These are phyloP conservation scores for Andricus quercusramuli DNA, from an alignment of 2,888 invertebrate genomes.

Conservation along the genomic window DNA sequence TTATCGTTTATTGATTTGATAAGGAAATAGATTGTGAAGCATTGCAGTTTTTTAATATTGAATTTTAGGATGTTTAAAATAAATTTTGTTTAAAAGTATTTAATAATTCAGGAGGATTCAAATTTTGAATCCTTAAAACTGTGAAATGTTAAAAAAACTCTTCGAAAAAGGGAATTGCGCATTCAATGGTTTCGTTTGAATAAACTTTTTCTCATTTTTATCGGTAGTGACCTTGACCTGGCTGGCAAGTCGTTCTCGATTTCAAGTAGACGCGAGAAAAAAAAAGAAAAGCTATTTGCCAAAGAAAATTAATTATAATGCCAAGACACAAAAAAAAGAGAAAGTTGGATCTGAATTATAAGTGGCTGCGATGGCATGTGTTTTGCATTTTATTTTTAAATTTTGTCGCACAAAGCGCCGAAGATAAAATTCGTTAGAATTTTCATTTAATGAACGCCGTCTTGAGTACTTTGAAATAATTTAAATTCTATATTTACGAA, in stretches of 20 bases:
- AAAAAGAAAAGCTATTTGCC: conserved; percentile 20
- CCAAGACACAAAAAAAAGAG: background rate
- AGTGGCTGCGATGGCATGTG: conserved; percentile 30
- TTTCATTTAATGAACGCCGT: conserved; percentile 15
- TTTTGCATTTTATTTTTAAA: conserved; percentile 39
- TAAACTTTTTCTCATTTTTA: background rate
- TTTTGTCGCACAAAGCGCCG: conserved; percentile 16
- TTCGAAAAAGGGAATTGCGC: background rate
- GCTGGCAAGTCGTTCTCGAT: conserved; percentile 9
- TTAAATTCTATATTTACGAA: background rate
- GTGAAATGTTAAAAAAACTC: background rate
- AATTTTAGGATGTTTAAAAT: too few relatives aligned
- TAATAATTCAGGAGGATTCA: too few relatives aligned
- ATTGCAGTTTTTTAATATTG: too few relatives aligned
- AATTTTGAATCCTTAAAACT: background rate
- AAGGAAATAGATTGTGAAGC: too few relatives aligned
- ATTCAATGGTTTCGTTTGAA: background rate
- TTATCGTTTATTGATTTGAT: too few relatives aligned
- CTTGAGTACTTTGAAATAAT: background rate
- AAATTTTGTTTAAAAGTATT: too few relatives aligned
- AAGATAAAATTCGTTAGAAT: conserved; percentile 24
- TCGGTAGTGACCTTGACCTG: conserved; percentile 24
- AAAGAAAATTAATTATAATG: conserved; percentile 25
- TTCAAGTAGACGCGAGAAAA: conserved; percentile 10
- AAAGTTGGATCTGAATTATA: conserved; percentile 28